Evolutionary conservation across 1,140 invertebrate genomes (phyloP).

Genomic region (Cephus cinctus): DNA sequence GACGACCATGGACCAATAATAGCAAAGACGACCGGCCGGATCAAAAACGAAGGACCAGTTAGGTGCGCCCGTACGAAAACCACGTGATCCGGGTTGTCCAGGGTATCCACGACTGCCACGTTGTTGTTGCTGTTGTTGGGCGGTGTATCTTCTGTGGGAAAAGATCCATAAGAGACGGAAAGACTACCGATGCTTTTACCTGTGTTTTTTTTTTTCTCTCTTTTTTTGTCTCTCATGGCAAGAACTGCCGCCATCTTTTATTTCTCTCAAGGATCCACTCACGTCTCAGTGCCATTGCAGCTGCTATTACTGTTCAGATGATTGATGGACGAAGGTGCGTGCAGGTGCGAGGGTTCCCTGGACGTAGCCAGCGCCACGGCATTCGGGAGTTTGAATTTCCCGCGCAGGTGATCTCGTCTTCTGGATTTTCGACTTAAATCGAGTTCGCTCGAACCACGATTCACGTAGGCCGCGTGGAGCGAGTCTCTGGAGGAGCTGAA

Average conservation of each 20-base stretch:
- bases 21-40: constrained; percentile 86
- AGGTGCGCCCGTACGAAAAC: constrained; percentile 59
- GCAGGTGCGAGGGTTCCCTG: constrained; percentile 61
- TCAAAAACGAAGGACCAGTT: constrained; percentile 93
- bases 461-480: constrained; percentile 70
- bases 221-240: no score
- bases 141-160: constrained; percentile 44
- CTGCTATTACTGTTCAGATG: constrained; percentile 62
- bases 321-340: constrained; percentile 62
- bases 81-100: constrained; percentile 43
- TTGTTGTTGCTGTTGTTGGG: constrained; percentile 52
- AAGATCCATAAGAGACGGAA: no score
- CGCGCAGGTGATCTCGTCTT: constrained; percentile 63
- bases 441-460: constrained; percentile 69
- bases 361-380: constrained; percentile 62
- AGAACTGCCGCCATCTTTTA: no score
- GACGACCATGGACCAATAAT: constrained; percentile 97
- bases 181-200: no score
- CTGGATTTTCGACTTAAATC: constrained; percentile 69
- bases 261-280: constrained; percentile 28
- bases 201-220: no score
- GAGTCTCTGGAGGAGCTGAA: constrained; percentile 74
- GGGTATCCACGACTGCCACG: constrained; percentile 51
- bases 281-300: constrained; percentile 71
- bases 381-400: constrained; percentile 66